Conservation (phyloP, 2,113 vertebrate species). For the Chlamydotis undulata region DNA sequence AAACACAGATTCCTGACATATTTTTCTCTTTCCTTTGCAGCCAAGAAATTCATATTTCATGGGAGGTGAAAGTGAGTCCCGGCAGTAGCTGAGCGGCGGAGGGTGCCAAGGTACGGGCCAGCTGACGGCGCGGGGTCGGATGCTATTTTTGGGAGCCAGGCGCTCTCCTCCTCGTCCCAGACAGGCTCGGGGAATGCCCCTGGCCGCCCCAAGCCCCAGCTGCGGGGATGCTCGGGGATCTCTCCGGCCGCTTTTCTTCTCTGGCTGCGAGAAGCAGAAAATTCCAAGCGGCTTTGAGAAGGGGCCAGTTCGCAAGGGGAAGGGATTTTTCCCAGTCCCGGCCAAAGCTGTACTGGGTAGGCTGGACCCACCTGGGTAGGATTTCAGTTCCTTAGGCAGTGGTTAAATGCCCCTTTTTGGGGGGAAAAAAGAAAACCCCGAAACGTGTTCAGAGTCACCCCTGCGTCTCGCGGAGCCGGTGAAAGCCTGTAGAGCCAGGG, state of each 20-base stretch:
- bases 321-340: conserved; percentile 74
- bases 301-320: conserved; percentile 47
- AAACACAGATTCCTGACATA: conserved; percentile 35
- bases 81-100: conserved; percentile 72
- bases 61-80: conserved; percentile 69
- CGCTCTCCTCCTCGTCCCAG: conserved; percentile 51
- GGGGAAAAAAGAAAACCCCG: not conserved
- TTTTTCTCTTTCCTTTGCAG: conserved; percentile 67
- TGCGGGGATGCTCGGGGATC: not conserved
- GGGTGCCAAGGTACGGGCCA: conserved; percentile 73
- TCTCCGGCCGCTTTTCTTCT: not conserved
- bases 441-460: not conserved
- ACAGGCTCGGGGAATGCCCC: not conserved
- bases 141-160: conserved; percentile 73
- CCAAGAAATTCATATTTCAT: conserved; percentile 68
- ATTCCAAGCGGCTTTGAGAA: conserved; percentile 68
- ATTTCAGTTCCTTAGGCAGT: not conserved
- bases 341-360: conserved; percentile 52
- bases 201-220: conserved; percentile 13
- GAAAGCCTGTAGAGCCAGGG: not conserved
- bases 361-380: conserved; percentile 6
- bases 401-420: not conserved
- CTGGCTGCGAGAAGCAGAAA: not conserved
- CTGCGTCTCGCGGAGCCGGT: rapidly evolving
- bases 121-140: conserved; percentile 67